Conservation (phyloP, 2,797 vertebrate species). For the Chrysolophus pictus region DNA sequence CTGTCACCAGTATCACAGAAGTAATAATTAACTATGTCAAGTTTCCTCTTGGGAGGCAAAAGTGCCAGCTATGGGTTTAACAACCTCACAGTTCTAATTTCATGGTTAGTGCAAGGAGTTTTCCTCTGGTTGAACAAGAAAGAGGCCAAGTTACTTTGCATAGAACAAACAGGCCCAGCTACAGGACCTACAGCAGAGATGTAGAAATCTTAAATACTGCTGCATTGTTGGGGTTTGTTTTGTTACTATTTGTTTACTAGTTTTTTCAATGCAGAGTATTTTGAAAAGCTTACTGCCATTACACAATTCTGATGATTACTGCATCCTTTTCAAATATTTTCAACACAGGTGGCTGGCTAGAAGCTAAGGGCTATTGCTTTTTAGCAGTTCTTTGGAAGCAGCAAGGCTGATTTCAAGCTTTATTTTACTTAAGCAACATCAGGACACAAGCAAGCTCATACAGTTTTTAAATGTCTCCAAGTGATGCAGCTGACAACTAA, state of each 20-base stretch:
- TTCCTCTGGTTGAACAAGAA: neutral
- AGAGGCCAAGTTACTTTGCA: fast-evolving
- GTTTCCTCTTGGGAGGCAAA: neutral
- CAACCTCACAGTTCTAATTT: neutral
- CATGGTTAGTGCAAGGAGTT: neutral
- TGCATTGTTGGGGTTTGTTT: neutral
- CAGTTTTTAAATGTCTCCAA: neutral
- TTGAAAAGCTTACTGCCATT: neutral
- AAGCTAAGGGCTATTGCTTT: neutral
- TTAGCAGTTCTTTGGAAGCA: neutral
- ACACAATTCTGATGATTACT: neutral
- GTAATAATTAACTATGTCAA: neutral
- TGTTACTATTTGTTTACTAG: neutral
- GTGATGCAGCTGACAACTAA: neutral
- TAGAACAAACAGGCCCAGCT: neutral
- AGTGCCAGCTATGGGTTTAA: neutral
- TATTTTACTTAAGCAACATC: neutral
- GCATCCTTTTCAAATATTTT: neutral
- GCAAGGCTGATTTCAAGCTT: neutral
- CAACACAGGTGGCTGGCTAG: neutral
- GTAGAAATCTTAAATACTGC: neutral
- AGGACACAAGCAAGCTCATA: neutral
- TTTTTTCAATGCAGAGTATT: neutral
- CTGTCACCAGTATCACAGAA: neutral
- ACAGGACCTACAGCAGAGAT: neutral